phyloP scores from a whole-genome alignment of 1,140 invertebrate genomes.

The Drosophila trapezifrons region DNA sequence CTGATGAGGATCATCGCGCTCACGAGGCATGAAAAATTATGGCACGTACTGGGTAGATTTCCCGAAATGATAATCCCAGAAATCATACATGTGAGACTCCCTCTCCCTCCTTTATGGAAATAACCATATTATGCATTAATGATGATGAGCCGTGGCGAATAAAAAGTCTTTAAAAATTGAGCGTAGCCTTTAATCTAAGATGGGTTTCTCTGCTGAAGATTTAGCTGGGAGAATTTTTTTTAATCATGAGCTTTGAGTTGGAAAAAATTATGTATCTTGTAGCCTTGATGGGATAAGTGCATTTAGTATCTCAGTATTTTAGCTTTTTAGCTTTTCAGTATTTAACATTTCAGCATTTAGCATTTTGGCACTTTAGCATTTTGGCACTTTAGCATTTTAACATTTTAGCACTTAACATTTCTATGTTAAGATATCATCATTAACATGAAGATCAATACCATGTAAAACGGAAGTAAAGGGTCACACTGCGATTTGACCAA shows the following conservation, averaged over 20 bases:
- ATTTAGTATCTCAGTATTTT: too few relatives aligned
- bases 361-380: too few relatives aligned
- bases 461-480: too few relatives aligned
- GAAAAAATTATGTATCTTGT: background rate
- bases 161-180: slow-evolving; percentile 33
- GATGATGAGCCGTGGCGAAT: slow-evolving; percentile 46
- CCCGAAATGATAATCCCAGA: slow-evolving; percentile 64
- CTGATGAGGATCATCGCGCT: slow-evolving; percentile 71
- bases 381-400: too few relatives aligned
- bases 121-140: slow-evolving; percentile 48
- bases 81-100: slow-evolving; percentile 20
- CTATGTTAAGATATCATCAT: too few relatives aligned
- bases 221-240: slow-evolving; percentile 7
- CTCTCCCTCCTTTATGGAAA: slow-evolving; percentile 33
- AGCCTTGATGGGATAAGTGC: too few relatives aligned
- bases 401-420: too few relatives aligned
- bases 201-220: background rate
- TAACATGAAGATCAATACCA: too few relatives aligned
- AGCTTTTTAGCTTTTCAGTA: too few relatives aligned
- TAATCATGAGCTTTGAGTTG: background rate
- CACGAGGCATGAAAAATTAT: slow-evolving; percentile 69
- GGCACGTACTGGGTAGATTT: slow-evolving; percentile 68
- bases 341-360: too few relatives aligned
- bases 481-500: too few relatives aligned
- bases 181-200: slow-evolving; percentile 28